Percentiles rank a stretch among this genome's conserved stretches.
phyloP scores from a whole-genome alignment of 2,113 vertebrate genomes.

The Lethenteron camtschaticum region DNA sequence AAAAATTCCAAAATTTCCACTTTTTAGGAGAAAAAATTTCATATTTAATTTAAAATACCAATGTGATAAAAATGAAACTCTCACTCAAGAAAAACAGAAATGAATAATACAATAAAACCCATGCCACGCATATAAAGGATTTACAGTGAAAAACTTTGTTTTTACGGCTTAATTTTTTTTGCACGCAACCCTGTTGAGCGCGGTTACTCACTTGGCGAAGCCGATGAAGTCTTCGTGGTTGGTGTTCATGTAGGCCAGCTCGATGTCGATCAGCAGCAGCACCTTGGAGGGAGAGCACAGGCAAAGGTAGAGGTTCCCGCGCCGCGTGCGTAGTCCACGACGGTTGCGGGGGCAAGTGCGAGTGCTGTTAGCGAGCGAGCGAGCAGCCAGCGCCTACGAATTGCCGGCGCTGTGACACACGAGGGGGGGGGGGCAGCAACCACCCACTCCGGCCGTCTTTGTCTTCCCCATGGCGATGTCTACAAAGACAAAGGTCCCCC shows the following conservation, averaged over 20 bases:
- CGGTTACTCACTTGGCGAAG: conserved; percentile 63
- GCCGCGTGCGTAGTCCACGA: background rate
- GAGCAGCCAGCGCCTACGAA: background rate
- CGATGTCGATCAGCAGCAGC: conserved; percentile 79
- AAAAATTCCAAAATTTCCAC: too few relatives aligned
- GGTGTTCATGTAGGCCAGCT: conserved; percentile 95
- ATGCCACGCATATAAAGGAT: too few relatives aligned
- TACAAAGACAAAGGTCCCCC: too few relatives aligned
- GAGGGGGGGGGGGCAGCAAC: background rate
- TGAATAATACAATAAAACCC: too few relatives aligned
- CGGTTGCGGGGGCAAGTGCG: background rate
- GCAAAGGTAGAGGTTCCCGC: background rate
- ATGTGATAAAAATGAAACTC: too few relatives aligned
- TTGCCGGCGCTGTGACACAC: background rate
- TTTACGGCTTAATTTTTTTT: too few relatives aligned
- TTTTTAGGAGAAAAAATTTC: too few relatives aligned
- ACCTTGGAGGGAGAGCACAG: conserved; percentile 25
- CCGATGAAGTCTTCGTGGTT: conserved; percentile 98
- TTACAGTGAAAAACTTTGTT: too few relatives aligned
- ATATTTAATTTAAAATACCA: too few relatives aligned
- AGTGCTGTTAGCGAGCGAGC: background rate
- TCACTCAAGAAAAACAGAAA: too few relatives aligned
- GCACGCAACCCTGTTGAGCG: too few relatives aligned
- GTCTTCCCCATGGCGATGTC: too few relatives aligned
- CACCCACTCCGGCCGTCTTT: background rate